phyloP scores from a whole-genome alignment of 2,113 vertebrate species.

The Thymallus thymallus region DNA sequence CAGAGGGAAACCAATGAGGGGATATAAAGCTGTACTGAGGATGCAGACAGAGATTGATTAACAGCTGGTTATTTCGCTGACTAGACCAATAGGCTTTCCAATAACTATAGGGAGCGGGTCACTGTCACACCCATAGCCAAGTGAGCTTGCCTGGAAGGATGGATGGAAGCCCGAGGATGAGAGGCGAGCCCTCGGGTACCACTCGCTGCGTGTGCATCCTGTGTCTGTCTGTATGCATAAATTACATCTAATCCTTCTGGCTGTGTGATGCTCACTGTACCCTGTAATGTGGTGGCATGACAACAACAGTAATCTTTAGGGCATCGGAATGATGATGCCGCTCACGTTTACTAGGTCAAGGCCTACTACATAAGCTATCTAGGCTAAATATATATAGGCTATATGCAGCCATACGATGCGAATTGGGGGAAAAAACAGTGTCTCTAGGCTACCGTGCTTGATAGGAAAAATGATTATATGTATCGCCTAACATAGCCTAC shows the following conservation, averaged over 20 bases:
- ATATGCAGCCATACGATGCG: too few species aligned
- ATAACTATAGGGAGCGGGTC: neutral
- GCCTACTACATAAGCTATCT: too few species aligned
- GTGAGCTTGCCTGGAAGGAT: conserved; percentile 12
- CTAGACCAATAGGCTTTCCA: neutral
- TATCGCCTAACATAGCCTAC: neutral
- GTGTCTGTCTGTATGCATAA: conserved; percentile 41
- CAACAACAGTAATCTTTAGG: neutral
- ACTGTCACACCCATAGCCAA: neutral
- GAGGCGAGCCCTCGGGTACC: conserved; percentile 48
- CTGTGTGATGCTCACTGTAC: neutral
- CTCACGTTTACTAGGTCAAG: neutral
- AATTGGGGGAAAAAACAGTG: too few species aligned
- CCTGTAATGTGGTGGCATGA: conserved; percentile 26
- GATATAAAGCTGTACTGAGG: neutral
- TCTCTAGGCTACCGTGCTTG: neutral
- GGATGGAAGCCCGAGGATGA: conserved; percentile 7
- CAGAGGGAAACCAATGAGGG: neutral
- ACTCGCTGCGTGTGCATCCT: conserved; percentile 21
- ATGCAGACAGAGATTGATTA: neutral
- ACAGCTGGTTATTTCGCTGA: neutral
- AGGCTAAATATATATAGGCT: too few species aligned
- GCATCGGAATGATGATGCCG: neutral
- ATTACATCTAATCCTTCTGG: conserved; percentile 2
- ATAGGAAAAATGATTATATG: neutral